Conservation (phyloP, 1,140 invertebrate genomes). For the Dendrolimus punctatus region DNA sequence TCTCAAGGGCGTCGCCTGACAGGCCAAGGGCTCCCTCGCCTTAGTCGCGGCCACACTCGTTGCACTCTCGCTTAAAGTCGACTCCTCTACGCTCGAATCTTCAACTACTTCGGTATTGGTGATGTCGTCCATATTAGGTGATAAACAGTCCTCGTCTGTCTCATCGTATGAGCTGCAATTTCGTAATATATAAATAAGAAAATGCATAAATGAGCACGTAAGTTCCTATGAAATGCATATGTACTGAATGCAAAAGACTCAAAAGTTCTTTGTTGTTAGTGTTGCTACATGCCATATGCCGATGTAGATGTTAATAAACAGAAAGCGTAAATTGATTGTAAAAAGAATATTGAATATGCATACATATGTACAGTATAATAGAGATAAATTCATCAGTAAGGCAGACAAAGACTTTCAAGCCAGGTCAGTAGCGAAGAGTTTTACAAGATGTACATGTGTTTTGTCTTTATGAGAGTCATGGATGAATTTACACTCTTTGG, state of each 20-base stretch:
- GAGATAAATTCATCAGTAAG: slow-evolving; percentile 64
- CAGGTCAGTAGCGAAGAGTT: slow-evolving; percentile 18
- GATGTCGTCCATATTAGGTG: slow-evolving; percentile 76
- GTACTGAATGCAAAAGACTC: slow-evolving; percentile 65
- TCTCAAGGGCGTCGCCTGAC: slow-evolving; percentile 7
- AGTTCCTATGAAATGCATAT: slow-evolving; percentile 26
- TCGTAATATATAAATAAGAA: neutral
- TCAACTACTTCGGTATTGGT: slow-evolving; percentile 67
- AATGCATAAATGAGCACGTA: too few relatives aligned
- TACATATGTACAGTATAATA: slow-evolving; percentile 45
- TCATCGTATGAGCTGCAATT: slow-evolving; percentile 76
- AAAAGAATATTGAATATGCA: slow-evolving; percentile 5
- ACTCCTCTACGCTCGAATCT: slow-evolving; percentile 63
- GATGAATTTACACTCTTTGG: slow-evolving; percentile 7
- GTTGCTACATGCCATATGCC: slow-evolving; percentile 54
- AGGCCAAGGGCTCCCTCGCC: slow-evolving; percentile 14
- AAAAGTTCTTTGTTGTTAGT: slow-evolving; percentile 50
- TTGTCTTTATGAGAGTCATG: too few relatives aligned
- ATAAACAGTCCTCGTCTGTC: slow-evolving; percentile 76
- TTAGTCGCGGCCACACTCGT: slow-evolving; percentile 8
- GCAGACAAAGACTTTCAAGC: slow-evolving; percentile 52
- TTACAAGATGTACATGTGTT: neutral
- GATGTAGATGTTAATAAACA: slow-evolving; percentile 61
- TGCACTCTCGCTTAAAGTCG: slow-evolving; percentile 40
- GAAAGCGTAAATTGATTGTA: slow-evolving; percentile 37